These are phyloP conservation scores for Andrena dorsata DNA, from an alignment of 2,888 invertebrate species.

Conservation along the genomic window DNA sequence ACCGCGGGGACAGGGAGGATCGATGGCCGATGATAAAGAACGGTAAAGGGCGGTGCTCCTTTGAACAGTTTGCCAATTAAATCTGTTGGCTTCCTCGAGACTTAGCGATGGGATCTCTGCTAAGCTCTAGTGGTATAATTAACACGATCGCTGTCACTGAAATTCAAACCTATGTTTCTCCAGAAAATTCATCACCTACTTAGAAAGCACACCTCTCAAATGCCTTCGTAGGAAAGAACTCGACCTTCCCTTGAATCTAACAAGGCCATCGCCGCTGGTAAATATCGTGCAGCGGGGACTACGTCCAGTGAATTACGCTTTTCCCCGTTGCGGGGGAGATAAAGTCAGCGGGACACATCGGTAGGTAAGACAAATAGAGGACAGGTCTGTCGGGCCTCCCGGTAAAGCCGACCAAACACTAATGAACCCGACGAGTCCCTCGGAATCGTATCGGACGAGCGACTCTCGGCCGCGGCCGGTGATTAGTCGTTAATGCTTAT, in stretches of 20 bases:
- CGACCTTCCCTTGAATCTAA: neutral
- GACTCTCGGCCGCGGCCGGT: slow-evolving; percentile 61
- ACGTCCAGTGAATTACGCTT: slow-evolving; percentile 37
- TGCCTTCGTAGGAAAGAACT: neutral
- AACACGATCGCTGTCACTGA: too few species aligned
- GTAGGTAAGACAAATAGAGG: slow-evolving; percentile 61
- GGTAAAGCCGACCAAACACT: slow-evolving; percentile 73
- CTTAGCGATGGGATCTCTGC: too few species aligned
- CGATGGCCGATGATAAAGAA: slow-evolving; percentile 21
- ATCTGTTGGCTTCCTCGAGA: too few species aligned
- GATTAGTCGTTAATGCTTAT: slow-evolving; percentile 81
- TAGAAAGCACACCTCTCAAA: neutral
- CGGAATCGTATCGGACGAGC: slow-evolving; percentile 68
- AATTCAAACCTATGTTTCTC: neutral
- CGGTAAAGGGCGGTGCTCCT: neutral
- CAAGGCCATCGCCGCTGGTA: slow-evolving; percentile 7
- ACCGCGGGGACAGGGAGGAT: neutral
- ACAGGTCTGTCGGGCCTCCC: slow-evolving; percentile 66
- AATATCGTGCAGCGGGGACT: slow-evolving; percentile 11
- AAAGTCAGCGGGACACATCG: slow-evolving; percentile 45
- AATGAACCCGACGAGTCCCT: slow-evolving; percentile 74
- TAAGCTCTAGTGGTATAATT: too few species aligned
- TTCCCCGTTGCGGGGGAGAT: slow-evolving; percentile 29
- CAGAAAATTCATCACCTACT: neutral
- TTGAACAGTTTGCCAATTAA: neutral